A percentile compares a stretch with the other conserved stretches of the same genome.
Conservation (phyloP, 2,113 vertebrate species). For the Xiphorhynchus elegans region DNA sequence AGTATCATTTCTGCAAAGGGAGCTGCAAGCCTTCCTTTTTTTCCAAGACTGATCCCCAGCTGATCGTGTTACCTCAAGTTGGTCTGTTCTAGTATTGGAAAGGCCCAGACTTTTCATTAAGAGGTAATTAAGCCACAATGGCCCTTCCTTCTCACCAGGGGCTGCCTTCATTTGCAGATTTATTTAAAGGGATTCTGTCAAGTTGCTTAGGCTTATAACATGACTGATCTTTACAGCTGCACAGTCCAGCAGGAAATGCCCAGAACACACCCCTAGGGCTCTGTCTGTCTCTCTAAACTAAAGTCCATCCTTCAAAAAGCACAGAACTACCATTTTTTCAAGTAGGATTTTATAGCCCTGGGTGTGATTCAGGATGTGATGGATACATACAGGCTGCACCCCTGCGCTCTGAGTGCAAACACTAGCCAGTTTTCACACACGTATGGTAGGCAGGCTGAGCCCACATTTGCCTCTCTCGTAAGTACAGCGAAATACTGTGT, state of each 20-base stretch:
- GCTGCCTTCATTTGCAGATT: conserved; percentile 72
- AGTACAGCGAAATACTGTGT: background rate
- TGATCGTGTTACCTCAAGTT: background rate
- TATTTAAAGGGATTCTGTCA: conserved; percentile 67
- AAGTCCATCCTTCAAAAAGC: conserved; percentile 71
- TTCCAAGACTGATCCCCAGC: background rate
- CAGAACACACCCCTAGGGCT: conserved; percentile 52
- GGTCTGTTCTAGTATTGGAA: background rate
- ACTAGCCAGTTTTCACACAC: background rate
- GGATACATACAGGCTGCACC: background rate
- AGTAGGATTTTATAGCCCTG: conserved; percentile 7
- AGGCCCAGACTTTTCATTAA: conserved; percentile 66
- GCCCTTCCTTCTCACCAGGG: conserved; percentile 66
- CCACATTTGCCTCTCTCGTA: background rate
- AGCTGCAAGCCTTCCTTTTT: background rate
- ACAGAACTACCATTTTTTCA: conserved; percentile 54
- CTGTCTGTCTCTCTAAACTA: conserved; percentile 69
- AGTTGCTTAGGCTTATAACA: conserved; percentile 48
- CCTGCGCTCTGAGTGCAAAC: background rate
- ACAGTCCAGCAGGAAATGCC: conserved; percentile 71
- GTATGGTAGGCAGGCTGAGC: background rate
- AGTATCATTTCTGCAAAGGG: background rate
- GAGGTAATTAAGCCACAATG: conserved; percentile 61
- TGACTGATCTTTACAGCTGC: conserved; percentile 70
- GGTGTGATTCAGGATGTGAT: background rate